A percentile compares a stretch with the other conserved stretches of the same genome.
Conservation (phyloP, 2,797 vertebrate species). For the Galagoides demidoff region DNA sequence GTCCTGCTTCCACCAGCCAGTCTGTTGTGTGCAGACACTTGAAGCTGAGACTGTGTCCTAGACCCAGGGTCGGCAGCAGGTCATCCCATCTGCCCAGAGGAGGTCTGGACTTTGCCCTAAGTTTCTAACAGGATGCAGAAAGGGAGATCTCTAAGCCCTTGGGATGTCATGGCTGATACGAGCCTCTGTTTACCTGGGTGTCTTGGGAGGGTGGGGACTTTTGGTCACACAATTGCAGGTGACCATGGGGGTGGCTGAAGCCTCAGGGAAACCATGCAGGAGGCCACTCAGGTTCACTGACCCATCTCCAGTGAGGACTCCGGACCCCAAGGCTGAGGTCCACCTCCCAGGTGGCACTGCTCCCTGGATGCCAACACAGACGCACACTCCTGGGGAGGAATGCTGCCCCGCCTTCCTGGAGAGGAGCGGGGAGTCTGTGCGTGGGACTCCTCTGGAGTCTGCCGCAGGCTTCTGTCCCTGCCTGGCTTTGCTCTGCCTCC, state of each 20-base stretch:
- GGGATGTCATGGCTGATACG: not conserved
- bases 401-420: rapidly evolving
- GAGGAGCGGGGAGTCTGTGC: rapidly evolving
- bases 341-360: too few species aligned
- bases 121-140: not conserved
- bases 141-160: not conserved
- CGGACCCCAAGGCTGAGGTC: not conserved
- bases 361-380: rapidly evolving
- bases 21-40: rapidly evolving
- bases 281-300: not conserved
- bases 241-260: not conserved
- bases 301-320: not conserved
- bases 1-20: not conserved
- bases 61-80: not conserved
- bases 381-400: rapidly evolving
- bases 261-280: not conserved
- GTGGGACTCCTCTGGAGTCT: not conserved
- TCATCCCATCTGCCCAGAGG: not conserved
- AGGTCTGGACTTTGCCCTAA: not conserved
- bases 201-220: not conserved
- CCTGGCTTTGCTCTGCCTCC: not conserved
- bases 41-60: not conserved
- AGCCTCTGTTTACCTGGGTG: not conserved
- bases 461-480: not conserved
- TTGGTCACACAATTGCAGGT: not conserved